These are phyloP conservation scores for Lasius platythorax DNA, from an alignment of 2,888 invertebrate genomes.

Conservation along the genomic window DNA sequence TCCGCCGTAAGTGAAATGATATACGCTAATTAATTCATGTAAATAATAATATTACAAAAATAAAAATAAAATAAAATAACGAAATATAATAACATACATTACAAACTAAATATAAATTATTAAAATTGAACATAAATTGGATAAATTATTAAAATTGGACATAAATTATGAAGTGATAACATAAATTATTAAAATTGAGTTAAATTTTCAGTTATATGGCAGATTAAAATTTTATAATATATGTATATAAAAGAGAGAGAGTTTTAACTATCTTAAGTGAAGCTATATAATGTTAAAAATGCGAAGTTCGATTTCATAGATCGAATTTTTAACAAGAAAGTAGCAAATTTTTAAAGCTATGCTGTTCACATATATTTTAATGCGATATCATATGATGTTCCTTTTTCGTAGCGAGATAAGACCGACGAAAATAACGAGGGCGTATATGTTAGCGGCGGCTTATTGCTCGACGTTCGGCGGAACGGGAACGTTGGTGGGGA, in stretches of 20 bases:
- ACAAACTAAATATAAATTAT: no score
- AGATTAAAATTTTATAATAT: no score
- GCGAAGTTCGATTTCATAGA: background rate
- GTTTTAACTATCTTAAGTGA: no score
- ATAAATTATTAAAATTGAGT: background rate
- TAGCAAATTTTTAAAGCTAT: background rate
- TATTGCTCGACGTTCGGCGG: conserved; percentile 85
- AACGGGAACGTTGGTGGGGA: conserved; percentile 85
- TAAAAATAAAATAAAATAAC: no score
- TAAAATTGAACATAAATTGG: no score
- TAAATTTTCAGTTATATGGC: no score
- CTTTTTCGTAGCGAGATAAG: conserved; percentile 40
- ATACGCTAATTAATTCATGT: background rate
- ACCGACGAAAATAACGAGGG: conserved; percentile 79
- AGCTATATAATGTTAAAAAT: no score
- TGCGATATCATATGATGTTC: background rate
- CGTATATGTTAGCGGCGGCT: conserved; percentile 81
- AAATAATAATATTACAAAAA: background rate
- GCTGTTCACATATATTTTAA: background rate
- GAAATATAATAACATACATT: no score
- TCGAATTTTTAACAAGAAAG: background rate
- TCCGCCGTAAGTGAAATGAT: conserved; percentile 2
- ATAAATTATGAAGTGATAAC: no score
- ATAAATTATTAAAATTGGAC: no score
- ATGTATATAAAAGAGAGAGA: no score